These are phyloP conservation scores for Heliconius eleuchia DNA, from an alignment of 1,140 invertebrate genomes.

Conservation along the genomic window DNA sequence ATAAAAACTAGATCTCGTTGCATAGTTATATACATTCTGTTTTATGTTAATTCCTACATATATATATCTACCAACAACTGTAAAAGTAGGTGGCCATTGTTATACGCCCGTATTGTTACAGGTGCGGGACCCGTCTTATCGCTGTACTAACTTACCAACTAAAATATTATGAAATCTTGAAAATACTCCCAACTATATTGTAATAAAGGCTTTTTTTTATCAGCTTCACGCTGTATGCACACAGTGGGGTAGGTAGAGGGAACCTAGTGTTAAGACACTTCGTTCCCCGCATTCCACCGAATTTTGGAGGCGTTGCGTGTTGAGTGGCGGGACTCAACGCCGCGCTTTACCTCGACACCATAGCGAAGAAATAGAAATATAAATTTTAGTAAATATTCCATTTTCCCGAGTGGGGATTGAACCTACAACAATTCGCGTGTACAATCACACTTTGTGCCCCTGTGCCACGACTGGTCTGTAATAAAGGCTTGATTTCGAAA, in stretches of 20 bases:
- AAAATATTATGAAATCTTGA: conserved; percentile 4
- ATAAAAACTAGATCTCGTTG: background rate
- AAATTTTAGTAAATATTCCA: no score
- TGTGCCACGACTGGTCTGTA: background rate
- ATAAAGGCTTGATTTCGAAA: background rate
- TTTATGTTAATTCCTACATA: background rate
- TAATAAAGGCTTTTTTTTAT: background rate
- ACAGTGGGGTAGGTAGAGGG: no score
- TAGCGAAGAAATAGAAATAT: no score
- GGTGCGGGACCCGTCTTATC: background rate
- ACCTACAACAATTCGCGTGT: no score
- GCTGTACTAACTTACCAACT: background rate
- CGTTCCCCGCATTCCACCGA: no score
- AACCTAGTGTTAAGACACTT: no score
- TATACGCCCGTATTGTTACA: background rate
- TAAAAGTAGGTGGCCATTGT: background rate
- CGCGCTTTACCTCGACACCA: no score
- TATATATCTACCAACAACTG: background rate
- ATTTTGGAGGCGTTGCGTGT: no score
- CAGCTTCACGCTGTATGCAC: no score
- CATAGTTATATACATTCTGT: background rate
- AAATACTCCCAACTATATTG: background rate
- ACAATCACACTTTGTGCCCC: no score
- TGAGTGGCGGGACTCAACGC: no score
- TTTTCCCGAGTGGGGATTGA: no score